These are phyloP conservation scores for Cheilosia vulpina DNA, from an alignment of 2,888 invertebrate species.

Conservation along the genomic window DNA sequence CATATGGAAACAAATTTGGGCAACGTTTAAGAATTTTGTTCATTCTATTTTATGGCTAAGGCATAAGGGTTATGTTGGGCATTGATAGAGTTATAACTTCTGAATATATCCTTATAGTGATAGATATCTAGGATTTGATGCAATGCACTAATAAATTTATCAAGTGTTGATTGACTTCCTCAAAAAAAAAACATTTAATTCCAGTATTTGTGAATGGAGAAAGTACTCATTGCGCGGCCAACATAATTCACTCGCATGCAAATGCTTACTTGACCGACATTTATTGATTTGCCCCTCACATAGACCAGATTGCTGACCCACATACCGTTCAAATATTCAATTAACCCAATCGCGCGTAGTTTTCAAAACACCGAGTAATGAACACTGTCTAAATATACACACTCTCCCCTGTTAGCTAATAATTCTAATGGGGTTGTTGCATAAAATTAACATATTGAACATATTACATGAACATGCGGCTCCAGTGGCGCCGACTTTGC, in stretches of 20 bases:
- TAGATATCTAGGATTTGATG: too few species aligned
- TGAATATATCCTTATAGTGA: too few species aligned
- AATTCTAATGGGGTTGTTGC: slow-evolving; percentile 11
- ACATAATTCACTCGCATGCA: slow-evolving; percentile 10
- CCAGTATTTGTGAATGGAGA: too few species aligned
- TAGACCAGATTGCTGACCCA: slow-evolving; percentile 43
- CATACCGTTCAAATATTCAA: slow-evolving; percentile 23
- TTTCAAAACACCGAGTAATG: not conserved
- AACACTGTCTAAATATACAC: slow-evolving; percentile 3
- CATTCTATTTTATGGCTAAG: too few species aligned
- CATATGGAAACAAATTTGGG: too few species aligned
- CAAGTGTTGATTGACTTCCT: not conserved
- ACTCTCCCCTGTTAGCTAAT: not conserved
- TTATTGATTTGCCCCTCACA: slow-evolving; percentile 17
- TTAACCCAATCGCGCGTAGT: not conserved
- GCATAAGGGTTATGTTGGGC: too few species aligned
- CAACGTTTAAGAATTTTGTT: too few species aligned
- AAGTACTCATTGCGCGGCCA: not conserved
- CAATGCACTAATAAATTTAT: too few species aligned
- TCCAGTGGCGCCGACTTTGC: slow-evolving; percentile 42
- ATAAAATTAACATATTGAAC: slow-evolving; percentile 45
- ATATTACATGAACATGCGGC: slow-evolving; percentile 33
- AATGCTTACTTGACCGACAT: slow-evolving; percentile 31
- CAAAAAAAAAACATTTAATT: too few species aligned
- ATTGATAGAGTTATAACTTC: too few species aligned